Conservation (phyloP, 1,140 invertebrate species). For the Drosophila tani region DNA sequence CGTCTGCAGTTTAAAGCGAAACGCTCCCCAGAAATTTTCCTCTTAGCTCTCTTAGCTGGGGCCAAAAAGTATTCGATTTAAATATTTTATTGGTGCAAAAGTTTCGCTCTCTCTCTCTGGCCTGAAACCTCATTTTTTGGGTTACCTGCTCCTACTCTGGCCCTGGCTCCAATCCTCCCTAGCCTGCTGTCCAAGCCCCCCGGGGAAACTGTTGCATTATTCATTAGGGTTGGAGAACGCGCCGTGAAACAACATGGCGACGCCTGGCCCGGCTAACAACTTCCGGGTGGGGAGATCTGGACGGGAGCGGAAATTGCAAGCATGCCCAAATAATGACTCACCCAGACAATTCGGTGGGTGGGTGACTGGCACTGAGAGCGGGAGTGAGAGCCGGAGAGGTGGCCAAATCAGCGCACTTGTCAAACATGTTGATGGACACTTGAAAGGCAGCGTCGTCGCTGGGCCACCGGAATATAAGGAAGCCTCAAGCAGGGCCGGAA, state of each 20-base stretch:
- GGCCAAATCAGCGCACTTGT: slow-evolving; percentile 78
- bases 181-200: slow-evolving; percentile 16
- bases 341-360: slow-evolving; percentile 49
- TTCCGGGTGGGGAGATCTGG: slow-evolving; percentile 27
- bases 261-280: slow-evolving; percentile 46
- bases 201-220: slow-evolving; percentile 69
- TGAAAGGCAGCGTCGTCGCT: slow-evolving; percentile 61
- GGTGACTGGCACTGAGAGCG: not conserved
- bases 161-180: slow-evolving; percentile 17
- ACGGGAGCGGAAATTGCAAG: slow-evolving; percentile 71
- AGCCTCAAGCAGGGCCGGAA: slow-evolving; percentile 4
- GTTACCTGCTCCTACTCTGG: slow-evolving; percentile 29
- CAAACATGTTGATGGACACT: slow-evolving; percentile 80
- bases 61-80: slow-evolving; percentile 65
- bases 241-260: slow-evolving; percentile 53
- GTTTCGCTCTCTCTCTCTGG: slow-evolving; percentile 4
- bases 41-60: slow-evolving; percentile 1
- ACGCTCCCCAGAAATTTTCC: not conserved
- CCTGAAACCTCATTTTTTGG: slow-evolving; percentile 34
- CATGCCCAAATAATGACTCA: slow-evolving; percentile 81
- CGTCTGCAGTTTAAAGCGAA: slow-evolving; percentile 30
- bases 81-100: slow-evolving; percentile 76
- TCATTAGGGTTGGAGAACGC: slow-evolving; percentile 59
- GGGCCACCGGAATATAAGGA: slow-evolving; percentile 19
- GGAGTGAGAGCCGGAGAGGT: not conserved